Conservation (phyloP, 2,113 vertebrate genomes). For the Nothoprocta pentlandii region DNA sequence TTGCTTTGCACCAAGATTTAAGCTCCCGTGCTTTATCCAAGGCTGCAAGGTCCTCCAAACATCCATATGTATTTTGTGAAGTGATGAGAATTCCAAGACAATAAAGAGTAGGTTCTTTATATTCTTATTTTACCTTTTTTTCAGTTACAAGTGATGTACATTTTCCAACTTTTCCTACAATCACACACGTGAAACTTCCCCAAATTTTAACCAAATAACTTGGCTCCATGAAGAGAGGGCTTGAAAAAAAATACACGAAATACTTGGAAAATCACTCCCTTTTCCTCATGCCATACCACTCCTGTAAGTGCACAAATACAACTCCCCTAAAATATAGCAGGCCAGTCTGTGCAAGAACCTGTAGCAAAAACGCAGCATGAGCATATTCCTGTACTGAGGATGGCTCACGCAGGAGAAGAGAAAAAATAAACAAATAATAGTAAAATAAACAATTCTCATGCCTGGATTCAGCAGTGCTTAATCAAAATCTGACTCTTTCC, state of each 20-base stretch:
- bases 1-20: not conserved
- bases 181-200: not conserved
- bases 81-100: not conserved
- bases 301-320: not conserved
- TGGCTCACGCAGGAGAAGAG: not conserved
- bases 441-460: not conserved
- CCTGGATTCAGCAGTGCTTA: conserved; percentile 4
- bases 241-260: not conserved
- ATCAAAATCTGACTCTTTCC: conserved; percentile 39
- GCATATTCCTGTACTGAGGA: not conserved
- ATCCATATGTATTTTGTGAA: not conserved
- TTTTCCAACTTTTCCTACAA: not conserved
- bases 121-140: not conserved
- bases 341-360: not conserved
- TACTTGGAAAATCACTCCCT: not conserved
- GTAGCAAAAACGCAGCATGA: not conserved
- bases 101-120: not conserved
- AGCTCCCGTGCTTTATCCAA: not conserved
- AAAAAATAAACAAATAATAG: not conserved
- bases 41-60: rapidly evolving
- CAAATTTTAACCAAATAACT: not conserved
- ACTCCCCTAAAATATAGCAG: not conserved
- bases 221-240: not conserved
- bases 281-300: not conserved
- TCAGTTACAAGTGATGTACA: not conserved